Evolutionary conservation across 2,113 vertebrate species (phyloP).

Genomic region (Oncorhynchus kisutch): DNA sequence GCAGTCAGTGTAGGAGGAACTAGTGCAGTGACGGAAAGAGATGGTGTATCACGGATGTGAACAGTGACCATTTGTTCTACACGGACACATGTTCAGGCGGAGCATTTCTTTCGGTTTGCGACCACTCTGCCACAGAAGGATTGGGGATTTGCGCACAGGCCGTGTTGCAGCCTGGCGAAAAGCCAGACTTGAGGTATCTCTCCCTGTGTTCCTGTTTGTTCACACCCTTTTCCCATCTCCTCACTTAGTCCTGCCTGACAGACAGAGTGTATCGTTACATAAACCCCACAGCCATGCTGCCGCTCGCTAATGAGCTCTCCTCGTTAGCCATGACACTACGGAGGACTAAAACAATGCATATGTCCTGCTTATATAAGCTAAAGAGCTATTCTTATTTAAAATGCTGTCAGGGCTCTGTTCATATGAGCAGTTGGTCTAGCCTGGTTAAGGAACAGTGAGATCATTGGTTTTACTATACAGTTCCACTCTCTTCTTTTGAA

Average conservation of each 20-base stretch:
- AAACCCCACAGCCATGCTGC: slow-evolving; percentile 53
- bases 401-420: not conserved
- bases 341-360: slow-evolving; percentile 22
- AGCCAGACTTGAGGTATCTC: slow-evolving; percentile 37
- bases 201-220: slow-evolving; percentile 52
- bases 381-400: not conserved
- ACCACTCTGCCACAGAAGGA: not conserved
- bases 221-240: slow-evolving; percentile 56
- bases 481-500: too few species aligned
- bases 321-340: slow-evolving; percentile 39
- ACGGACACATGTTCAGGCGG: too few species aligned
- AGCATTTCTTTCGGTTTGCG: too few species aligned
- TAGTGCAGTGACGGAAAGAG: too few species aligned
- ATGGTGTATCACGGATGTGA: too few species aligned
- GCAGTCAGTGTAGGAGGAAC: too few species aligned
- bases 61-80: too few species aligned
- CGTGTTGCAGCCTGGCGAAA: slow-evolving; percentile 37
- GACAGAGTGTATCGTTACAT: slow-evolving; percentile 59
- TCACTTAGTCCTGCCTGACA: slow-evolving; percentile 43
- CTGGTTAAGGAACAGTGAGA: too few species aligned
- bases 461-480: too few species aligned
- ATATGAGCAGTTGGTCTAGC: too few species aligned
- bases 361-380: slow-evolving; percentile 9
- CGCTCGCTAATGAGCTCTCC: slow-evolving; percentile 57
- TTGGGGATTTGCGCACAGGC: slow-evolving; percentile 24